A percentile compares a stretch with the other conserved stretches of the same genome.
Conservation (phyloP, 2,797 vertebrate genomes). For the Labroides dimidiatus region DNA sequence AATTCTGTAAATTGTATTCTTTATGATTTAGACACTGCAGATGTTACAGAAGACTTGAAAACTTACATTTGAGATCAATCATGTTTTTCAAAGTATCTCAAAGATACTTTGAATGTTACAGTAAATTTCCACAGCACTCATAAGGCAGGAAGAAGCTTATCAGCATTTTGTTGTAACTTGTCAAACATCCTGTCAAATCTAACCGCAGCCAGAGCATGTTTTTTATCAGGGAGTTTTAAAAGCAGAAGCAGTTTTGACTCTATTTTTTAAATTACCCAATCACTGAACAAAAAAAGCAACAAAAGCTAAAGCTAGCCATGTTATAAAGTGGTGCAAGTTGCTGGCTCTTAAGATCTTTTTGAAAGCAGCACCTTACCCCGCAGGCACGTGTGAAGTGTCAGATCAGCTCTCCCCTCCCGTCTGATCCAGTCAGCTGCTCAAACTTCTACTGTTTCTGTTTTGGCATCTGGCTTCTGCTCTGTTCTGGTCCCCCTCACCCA, state of each 20-base stretch:
- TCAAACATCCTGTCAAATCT: conserved; percentile 52
- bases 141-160: conserved; percentile 42
- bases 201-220: conserved; percentile 18
- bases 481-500: conserved; percentile 63
- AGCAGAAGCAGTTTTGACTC: conserved; percentile 1
- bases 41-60: not conserved
- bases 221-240: not conserved
- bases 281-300: conserved; percentile 20
- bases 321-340: conserved; percentile 38
- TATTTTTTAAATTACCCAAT: not conserved
- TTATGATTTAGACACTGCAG: not conserved
- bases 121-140: not conserved
- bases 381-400: conserved; percentile 54
- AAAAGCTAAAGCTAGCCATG: conserved; percentile 38
- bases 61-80: not conserved
- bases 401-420: conserved; percentile 61
- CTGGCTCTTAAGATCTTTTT: conserved; percentile 44
- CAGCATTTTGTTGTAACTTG: conserved; percentile 26
- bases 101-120: not conserved
- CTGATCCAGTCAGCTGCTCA: conserved; percentile 63
- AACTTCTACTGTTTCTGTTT: conserved; percentile 58
- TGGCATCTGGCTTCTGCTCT: conserved; percentile 54
- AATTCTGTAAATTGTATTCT: no score
- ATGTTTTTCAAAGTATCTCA: not conserved
- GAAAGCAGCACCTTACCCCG: conserved; percentile 67